Percentiles rank a stretch among this genome's conserved stretches.
phyloP scores from a whole-genome alignment of 2,113 vertebrate genomes.

The Pelusios castaneus region DNA sequence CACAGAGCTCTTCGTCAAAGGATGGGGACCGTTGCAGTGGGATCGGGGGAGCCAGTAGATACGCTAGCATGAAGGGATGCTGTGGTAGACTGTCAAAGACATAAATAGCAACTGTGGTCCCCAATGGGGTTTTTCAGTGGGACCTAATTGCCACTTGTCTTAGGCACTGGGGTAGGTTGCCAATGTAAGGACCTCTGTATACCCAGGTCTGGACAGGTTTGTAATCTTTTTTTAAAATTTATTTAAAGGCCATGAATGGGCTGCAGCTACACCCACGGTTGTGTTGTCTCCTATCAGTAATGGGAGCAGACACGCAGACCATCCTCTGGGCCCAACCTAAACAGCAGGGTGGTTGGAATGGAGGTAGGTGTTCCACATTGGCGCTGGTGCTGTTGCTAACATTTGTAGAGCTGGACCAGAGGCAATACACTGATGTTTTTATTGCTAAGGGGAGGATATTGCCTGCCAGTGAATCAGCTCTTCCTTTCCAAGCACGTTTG shows the following conservation, averaged over 20 bases:
- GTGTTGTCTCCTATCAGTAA: neutral
- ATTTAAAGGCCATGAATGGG: neutral
- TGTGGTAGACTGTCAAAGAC: neutral
- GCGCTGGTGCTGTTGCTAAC: neutral
- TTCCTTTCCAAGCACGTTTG: rapidly evolving
- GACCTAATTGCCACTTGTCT: neutral
- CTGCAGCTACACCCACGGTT: neutral
- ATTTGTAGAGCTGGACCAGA: neutral
- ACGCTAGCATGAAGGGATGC: neutral
- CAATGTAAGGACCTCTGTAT: neutral
- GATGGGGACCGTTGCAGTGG: neutral
- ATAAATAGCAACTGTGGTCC: neutral
- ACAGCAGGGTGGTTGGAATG: neutral
- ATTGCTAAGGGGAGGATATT: neutral
- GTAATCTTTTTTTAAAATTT: neutral
- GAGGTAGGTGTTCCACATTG: neutral
- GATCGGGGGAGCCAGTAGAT: neutral
- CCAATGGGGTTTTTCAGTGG: neutral
- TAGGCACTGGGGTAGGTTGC: neutral
- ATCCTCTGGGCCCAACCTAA: neutral
- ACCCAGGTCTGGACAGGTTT: neutral
- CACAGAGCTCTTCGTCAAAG: neutral
- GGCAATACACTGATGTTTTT: neutral
- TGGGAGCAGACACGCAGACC: neutral
- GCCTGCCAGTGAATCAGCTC: neutral